Percentiles rank a stretch among this genome's conserved stretches.
Conservation (phyloP, 2,113 vertebrate genomes). For the Herpetotheres cachinnans region DNA sequence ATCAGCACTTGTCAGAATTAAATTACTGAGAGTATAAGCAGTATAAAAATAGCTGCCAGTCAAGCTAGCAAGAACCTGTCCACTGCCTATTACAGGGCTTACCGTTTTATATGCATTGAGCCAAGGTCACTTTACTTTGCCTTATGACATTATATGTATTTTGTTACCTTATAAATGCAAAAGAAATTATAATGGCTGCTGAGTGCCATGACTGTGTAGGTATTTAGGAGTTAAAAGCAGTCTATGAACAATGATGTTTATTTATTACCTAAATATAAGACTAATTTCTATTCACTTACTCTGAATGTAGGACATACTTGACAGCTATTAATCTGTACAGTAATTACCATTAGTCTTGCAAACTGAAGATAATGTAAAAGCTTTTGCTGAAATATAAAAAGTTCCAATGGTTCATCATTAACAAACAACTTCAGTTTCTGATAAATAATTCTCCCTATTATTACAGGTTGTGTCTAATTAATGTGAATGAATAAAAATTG, state of each 20-base stretch:
- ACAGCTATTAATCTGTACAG: constrained; percentile 54
- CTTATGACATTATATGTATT: neutral
- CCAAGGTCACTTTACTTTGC: neutral
- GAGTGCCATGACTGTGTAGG: neutral
- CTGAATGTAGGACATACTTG: constrained; percentile 39
- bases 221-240: constrained; percentile 19
- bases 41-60: neutral
- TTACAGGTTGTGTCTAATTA: constrained; percentile 44
- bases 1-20: neutral
- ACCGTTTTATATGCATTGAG: neutral
- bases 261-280: constrained; percentile 54
- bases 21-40: constrained; percentile 23
- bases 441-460: constrained; percentile 50
- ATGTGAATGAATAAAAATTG: constrained; percentile 14
- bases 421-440: constrained; percentile 33
- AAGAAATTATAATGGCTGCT: neutral
- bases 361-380: constrained; percentile 59
- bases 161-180: neutral
- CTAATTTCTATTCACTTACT: constrained; percentile 62
- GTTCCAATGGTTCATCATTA: constrained; percentile 53
- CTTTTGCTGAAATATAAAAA: constrained; percentile 48
- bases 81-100: neutral
- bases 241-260: neutral
- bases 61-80: neutral
- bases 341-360: constrained; percentile 66